phyloP scores from a whole-genome alignment of 1,140 invertebrate species.

The Hylaeus volcanicus region DNA sequence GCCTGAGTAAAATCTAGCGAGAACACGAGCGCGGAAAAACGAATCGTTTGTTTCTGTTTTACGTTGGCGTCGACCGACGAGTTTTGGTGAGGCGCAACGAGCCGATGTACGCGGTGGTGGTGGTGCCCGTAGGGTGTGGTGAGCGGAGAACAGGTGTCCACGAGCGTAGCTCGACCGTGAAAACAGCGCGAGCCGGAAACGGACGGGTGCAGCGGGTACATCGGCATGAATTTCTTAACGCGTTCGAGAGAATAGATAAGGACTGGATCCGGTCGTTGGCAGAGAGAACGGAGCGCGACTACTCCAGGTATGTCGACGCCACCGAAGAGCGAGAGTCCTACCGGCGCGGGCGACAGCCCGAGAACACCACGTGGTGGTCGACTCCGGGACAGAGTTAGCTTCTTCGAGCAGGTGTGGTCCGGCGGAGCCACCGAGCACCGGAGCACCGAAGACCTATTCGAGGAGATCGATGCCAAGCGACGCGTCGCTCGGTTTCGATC shows the following conservation, averaged over 20 bases:
- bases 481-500: conserved; percentile 43
- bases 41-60: no score
- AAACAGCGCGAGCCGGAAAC: conserved; percentile 13
- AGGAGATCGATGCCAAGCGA: conserved; percentile 35
- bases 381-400: conserved; percentile 86
- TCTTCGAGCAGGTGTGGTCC: conserved; percentile 89
- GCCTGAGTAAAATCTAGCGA: background rate
- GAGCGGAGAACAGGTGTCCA: conserved; percentile 56
- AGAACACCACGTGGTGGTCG: conserved; percentile 79
- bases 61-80: background rate
- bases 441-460: conserved; percentile 73
- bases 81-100: conserved; percentile 15
- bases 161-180: conserved; percentile 36
- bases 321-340: conserved; percentile 50
- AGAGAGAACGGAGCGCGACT: conserved; percentile 21
- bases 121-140: conserved; percentile 59
- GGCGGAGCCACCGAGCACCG: conserved; percentile 71
- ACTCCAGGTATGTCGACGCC: conserved; percentile 44
- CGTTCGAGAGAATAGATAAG: no score
- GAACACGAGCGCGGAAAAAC: background rate
- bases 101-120: conserved; percentile 40
- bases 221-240: conserved; percentile 13
- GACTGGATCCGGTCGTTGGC: no score
- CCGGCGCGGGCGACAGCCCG: conserved; percentile 51
- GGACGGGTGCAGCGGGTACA: background rate